These are phyloP conservation scores for Pedetes capensis DNA, from an alignment of 2,113 vertebrate genomes.

Conservation along the genomic window DNA sequence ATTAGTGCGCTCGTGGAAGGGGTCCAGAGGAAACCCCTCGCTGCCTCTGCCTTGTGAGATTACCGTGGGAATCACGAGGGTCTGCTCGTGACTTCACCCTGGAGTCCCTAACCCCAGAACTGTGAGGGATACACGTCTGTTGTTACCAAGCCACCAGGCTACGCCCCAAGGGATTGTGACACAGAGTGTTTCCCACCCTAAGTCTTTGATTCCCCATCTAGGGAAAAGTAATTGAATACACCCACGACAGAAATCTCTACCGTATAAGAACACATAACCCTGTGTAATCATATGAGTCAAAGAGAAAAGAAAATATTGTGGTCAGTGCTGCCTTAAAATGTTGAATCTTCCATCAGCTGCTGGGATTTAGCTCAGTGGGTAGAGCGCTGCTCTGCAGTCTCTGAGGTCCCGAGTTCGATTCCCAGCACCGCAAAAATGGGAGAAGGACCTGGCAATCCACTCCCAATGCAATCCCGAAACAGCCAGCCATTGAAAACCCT, in stretches of 20 bases:
- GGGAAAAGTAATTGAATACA: not conserved
- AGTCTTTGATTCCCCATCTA: not conserved
- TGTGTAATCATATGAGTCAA: conserved; percentile 34
- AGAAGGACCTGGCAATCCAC: too few species aligned
- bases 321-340: not conserved
- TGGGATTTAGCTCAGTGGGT: too few species aligned
- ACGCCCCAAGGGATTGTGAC: not conserved
- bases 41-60: not conserved
- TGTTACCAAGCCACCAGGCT: not conserved
- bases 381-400: too few species aligned
- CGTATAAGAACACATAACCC: not conserved
- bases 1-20: not conserved
- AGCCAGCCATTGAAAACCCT: too few species aligned
- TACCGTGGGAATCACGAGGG: too few species aligned
- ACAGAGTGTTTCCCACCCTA: not conserved
- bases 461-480: too few species aligned
- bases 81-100: not conserved
- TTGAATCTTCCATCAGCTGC: conserved; percentile 10
- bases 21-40: not conserved
- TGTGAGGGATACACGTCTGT: not conserved
- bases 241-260: not conserved
- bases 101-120: not conserved
- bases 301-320: not conserved
- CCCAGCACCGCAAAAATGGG: too few species aligned
- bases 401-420: too few species aligned